These are phyloP conservation scores for Papilio xuthus DNA, from an alignment of 1,140 invertebrate species.

Conservation along the genomic window DNA sequence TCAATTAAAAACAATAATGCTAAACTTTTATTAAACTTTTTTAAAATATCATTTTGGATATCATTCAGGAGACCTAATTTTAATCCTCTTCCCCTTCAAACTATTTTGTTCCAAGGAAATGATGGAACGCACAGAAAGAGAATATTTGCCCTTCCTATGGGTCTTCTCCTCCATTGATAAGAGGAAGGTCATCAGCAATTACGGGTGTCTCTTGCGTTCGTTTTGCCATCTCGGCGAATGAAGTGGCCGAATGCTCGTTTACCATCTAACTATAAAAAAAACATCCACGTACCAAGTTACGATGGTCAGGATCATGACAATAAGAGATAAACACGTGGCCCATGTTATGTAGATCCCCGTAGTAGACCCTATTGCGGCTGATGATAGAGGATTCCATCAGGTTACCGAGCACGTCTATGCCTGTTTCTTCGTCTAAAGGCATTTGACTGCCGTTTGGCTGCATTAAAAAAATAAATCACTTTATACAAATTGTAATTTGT, in stretches of 20 bases:
- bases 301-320: constrained; percentile 82
- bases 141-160: no score
- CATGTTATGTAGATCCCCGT: constrained; percentile 84
- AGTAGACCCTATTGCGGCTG: constrained; percentile 84
- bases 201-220: no score
- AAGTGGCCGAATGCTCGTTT: no score
- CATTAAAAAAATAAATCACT: neutral
- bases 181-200: no score
- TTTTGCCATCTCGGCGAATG: no score
- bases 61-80: no score
- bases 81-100: no score
- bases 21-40: constrained; percentile 59
- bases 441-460: constrained; percentile 80
- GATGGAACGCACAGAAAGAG: no score
- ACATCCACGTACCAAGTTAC: constrained; percentile 80
- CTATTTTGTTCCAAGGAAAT: no score
- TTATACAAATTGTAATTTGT: neutral
- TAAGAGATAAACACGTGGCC: constrained; percentile 82
- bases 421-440: constrained; percentile 84
- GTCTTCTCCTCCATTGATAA: no score
- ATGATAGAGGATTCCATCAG: constrained; percentile 89
- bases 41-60: no score
- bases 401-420: constrained; percentile 91
- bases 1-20: constrained; percentile 48
- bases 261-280: no score